Evolutionary conservation across 2,113 vertebrate species (phyloP), one percentile per base, ranked within the genome.

Genomic region (Cinclus mexicanus): DNA sequence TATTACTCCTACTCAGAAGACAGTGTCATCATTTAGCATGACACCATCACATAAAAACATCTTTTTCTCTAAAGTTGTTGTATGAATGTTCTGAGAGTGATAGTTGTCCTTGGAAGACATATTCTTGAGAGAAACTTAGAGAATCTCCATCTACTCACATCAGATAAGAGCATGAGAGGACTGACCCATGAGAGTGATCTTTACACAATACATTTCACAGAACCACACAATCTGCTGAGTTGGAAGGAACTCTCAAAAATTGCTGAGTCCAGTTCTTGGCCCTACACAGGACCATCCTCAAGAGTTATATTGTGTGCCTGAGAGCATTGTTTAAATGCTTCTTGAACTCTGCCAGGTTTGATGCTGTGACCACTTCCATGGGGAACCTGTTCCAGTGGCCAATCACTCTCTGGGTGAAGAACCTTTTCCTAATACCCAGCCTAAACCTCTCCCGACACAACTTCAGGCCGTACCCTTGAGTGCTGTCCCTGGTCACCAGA

Each of bases 241-340:
- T 76, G 44, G 31, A 57, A 50, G 24, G 24, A 35, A 14, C 5
- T 3, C 35, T 35, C 35, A 85, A 50, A 42, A 42, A 59, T 25
- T 9, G 31, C 11, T 0, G 1, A 57, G 31, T 50, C 25, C 20
- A 35, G 0, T 12, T 41, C 10, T 11, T 35, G 50, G 16, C 35
- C 20, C 29, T 9, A 13, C 20, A n/a, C 42, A 35, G 19, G 1
- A 35, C 20, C 42, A 23, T 28, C 9, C 7, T 29, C 20, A 57
- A 56, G 82, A 47, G 5, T 8, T 19, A 7, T 15, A n/a, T 15
- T 26, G 9, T n/a, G 18, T 28, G 12, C 19, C 42, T 29, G 12
- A 4, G 24, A 21, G 31, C 5, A 5, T 42, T 67, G 20, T 31
- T 15, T 52, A 35, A 85, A 35, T 19, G 11, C 7, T 49, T 24